Conservation (phyloP, 2,888 invertebrate species). For the Aleiodes testaceus region DNA sequence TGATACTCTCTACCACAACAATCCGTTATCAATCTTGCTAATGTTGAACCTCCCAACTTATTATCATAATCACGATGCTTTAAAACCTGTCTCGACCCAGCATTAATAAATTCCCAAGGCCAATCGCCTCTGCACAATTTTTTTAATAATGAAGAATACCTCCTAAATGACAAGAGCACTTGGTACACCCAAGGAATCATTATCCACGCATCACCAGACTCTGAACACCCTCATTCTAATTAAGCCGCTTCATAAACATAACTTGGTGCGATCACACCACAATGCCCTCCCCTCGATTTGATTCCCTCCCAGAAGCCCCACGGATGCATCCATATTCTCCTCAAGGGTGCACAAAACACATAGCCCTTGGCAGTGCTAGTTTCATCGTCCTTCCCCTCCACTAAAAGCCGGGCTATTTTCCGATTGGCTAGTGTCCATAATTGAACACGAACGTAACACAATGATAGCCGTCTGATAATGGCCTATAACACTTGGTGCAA, state of each 20-base stretch:
- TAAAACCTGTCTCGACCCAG: conserved; percentile 38
- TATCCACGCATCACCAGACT: not conserved
- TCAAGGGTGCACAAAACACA: conserved; percentile 3
- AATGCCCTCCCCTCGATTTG: conserved; percentile 5
- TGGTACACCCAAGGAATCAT: too few relatives aligned
- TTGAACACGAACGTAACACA: conserved; percentile 52
- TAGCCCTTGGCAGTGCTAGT: conserved; percentile 2
- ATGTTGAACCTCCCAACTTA: conserved; percentile 52
- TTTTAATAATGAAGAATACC: too few relatives aligned
- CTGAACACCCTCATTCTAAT: conserved; percentile 49
- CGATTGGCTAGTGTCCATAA: conserved; percentile 66
- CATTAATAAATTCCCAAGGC: too few relatives aligned
- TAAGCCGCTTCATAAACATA: conserved; percentile 62
- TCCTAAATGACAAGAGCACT: too few relatives aligned
- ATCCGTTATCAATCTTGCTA: conserved; percentile 63
- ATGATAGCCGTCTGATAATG: too few relatives aligned
- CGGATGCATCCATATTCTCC: not conserved
- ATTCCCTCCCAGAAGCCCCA: conserved; percentile 1
- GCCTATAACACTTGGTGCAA: too few relatives aligned
- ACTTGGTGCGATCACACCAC: conserved; percentile 42
- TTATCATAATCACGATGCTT: conserved; percentile 57
- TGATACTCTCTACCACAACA: conserved; percentile 52
- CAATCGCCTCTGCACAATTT: too few relatives aligned
- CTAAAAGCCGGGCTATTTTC: conserved; percentile 58
- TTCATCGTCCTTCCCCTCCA: conserved; percentile 18